phyloP scores from a whole-genome alignment of 64 coral and sea anemone genomes.

The Anthopleura sola region DNA sequence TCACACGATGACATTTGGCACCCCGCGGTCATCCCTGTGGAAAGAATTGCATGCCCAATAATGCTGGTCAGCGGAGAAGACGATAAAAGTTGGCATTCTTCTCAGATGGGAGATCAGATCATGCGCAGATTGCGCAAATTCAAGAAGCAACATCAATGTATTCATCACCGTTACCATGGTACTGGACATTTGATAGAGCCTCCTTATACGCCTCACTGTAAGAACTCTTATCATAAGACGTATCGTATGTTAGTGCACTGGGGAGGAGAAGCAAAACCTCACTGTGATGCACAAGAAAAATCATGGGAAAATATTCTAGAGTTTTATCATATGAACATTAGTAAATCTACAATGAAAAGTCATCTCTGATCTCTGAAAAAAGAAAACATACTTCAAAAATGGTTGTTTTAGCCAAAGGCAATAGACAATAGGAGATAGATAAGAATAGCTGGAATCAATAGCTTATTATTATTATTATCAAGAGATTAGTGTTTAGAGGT shows the following conservation, averaged over 20 bases:
- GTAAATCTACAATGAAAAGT: not conserved
- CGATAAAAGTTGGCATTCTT: slow-evolving; percentile 11
- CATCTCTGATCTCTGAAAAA: not conserved
- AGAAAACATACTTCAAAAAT: too few relatives aligned
- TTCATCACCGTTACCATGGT: slow-evolving; percentile 37
- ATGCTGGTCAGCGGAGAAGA: slow-evolving; percentile 43
- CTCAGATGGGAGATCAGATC: slow-evolving; percentile 35
- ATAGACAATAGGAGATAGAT: too few relatives aligned
- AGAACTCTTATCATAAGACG: slow-evolving; percentile 37
- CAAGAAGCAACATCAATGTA: slow-evolving; percentile 15
- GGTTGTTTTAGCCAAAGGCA: too few relatives aligned
- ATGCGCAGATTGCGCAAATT: slow-evolving; percentile 10
- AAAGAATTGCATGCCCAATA: slow-evolving; percentile 50
- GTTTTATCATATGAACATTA: slow-evolving; percentile 35
- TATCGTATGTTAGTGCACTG: slow-evolving; percentile 18
- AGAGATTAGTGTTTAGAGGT: too few relatives aligned
- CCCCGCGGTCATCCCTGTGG: slow-evolving; percentile 24
- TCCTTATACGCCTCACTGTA: slow-evolving; percentile 46
- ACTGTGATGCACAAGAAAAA: slow-evolving; percentile 29
- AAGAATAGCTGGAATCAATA: too few relatives aligned
- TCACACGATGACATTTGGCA: not conserved
- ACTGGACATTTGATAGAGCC: slow-evolving; percentile 63
- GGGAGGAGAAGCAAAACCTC: slow-evolving; percentile 43
- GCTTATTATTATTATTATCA: too few relatives aligned
- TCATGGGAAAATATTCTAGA: slow-evolving; percentile 45